phyloP scores from a whole-genome alignment of 2,888 invertebrate species.

The Disparrhopalites patrizii region DNA sequence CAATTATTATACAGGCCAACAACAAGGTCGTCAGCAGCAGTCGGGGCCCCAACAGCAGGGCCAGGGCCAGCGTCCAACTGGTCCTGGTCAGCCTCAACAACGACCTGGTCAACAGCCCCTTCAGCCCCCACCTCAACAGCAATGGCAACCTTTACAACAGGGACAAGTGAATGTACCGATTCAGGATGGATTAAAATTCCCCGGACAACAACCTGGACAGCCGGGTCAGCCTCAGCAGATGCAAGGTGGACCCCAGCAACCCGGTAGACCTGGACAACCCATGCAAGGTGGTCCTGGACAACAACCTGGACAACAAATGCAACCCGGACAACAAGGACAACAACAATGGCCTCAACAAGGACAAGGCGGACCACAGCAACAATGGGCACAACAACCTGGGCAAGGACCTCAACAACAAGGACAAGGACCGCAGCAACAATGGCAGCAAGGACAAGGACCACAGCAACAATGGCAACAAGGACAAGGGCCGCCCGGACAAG shows the following conservation, averaged over 20 bases:
- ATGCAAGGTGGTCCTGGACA: not conserved
- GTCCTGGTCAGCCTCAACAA: not conserved
- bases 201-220: not conserved
- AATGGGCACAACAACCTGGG: not conserved
- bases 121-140: not conserved
- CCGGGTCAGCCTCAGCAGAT: not conserved
- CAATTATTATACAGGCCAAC: too few relatives aligned
- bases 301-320: conserved; percentile 1
- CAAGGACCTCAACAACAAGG: not conserved
- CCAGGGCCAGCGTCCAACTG: not conserved
- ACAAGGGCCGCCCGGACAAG: not conserved
- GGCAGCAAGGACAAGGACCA: not conserved
- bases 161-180: not conserved
- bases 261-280: not conserved
- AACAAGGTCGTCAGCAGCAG: not conserved
- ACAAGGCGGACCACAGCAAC: not conserved
- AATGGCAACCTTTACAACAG: conserved; percentile 4
- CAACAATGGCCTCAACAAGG: not conserved
- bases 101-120: not conserved
- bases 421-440: conserved; percentile 5
- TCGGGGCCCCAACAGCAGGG: not conserved
- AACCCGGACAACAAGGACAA: conserved; percentile 6
- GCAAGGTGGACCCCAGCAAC: conserved; percentile 12
- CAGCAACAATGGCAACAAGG: not conserved
- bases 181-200: not conserved